Evolutionary conservation across 2,888 invertebrate species (phyloP), one percentile per base, ranked within the genome.

Genomic region (Eupithecia pulchellata): DNA sequence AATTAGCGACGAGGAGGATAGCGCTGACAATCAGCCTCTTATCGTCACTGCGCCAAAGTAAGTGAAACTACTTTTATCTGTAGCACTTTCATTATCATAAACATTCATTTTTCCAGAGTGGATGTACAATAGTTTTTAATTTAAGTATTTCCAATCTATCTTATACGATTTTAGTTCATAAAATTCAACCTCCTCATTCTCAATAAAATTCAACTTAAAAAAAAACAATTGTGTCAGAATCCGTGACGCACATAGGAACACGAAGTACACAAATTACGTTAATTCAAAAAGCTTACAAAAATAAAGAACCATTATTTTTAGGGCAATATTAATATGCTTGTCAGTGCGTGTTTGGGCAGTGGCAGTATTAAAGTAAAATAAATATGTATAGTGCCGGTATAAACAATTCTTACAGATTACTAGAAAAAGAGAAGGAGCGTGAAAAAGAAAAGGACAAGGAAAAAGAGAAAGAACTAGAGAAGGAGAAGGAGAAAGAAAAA

Each of bases 21-120:
- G 91, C 73, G 92, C 92, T 36, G 95, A 94, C 77, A 95, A 95
- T 77, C 94, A 93, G 64, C 95, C 95, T 0, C 83, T 89, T 0
- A 89, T 90, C 36, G 78, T 78, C 1, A 89, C 91, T 30, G 87
- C 91, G 4, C 91, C 92, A 4, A 93, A 92, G 93, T 93, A 79
- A 83, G 89, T 84, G 20, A 34, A 30, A 4, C 32, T 60, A 25
- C 20, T 52, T 13, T 52, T 52, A 25, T 52, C 4, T 25, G 4
- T 52, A 25, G 13, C 52, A 25, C 25, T 25, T 52, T 52, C 4
- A 4, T n/a, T n/a, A n/a, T n/a, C n/a, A n/a, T n/a, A n/a, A n/a
- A n/a, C n/a, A n/a, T n/a, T n/a, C n/a, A n/a, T n/a, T n/a, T n/a
- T n/a, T n/a, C n/a, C n/a, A n/a, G n/a, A n/a, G n/a, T n/a, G n/a